Percentiles rank a stretch among this genome's conserved stretches.
These are phyloP conservation scores for Apotomis betuletana DNA, from an alignment of 2,888 invertebrate genomes.

Conservation along the genomic window DNA sequence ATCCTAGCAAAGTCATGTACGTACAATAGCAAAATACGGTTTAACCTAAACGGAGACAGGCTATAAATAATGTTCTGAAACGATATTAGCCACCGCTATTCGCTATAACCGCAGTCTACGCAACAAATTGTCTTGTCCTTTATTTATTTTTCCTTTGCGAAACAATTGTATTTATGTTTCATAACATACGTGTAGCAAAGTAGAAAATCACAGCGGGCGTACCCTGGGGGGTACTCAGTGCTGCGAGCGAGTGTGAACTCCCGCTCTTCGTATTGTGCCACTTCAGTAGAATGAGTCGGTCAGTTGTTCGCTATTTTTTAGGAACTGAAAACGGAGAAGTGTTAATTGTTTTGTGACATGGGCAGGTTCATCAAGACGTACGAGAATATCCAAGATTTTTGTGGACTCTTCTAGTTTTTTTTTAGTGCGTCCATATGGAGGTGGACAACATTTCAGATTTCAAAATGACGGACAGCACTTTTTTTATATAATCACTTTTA, in stretches of 20 bases:
- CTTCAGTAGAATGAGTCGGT: conserved; percentile 35
- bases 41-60: conserved; percentile 24
- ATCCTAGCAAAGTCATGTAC: conserved; percentile 17
- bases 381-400: no score
- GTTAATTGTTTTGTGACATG: not conserved
- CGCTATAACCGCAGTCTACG: conserved; percentile 33
- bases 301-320: conserved; percentile 23
- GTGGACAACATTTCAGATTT: no score
- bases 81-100: conserved; percentile 42
- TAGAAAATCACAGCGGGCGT: conserved; percentile 32
- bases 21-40: conserved; percentile 37
- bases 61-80: conserved; percentile 43
- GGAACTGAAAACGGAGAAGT: not conserved
- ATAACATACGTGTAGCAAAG: conserved; percentile 39
- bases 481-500: no score
- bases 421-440: no score
- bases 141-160: conserved; percentile 40
- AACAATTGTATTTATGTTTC: conserved; percentile 43
- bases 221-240: conserved; percentile 34
- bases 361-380: no score
- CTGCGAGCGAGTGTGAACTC: conserved; percentile 29
- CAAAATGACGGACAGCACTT: no score
- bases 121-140: conserved; percentile 32
- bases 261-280: conserved; percentile 26
- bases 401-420: no score